Percentiles rank a stretch among this genome's conserved stretches.
These are phyloP conservation scores for Alexandromys fortis DNA, from an alignment of 2,113 vertebrate genomes.

Conservation along the genomic window DNA sequence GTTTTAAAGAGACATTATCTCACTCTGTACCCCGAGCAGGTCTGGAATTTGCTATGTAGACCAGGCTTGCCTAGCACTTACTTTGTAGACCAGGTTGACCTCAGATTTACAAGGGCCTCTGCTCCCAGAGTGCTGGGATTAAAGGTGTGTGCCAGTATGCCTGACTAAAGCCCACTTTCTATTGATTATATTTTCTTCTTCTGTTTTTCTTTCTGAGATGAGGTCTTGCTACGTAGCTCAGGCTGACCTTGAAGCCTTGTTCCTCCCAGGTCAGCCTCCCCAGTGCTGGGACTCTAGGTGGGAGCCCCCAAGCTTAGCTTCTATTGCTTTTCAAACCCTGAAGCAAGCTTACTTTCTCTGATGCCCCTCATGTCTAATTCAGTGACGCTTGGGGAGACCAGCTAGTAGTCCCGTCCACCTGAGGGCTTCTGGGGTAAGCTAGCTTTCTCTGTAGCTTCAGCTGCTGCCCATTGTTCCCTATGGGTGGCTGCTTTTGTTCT, in stretches of 20 bases:
- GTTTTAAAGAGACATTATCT: not conserved
- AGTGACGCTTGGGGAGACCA: not conserved
- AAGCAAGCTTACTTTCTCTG: too few relatives aligned
- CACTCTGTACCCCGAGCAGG: not conserved
- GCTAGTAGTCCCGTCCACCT: accelerated
- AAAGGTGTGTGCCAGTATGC: not conserved
- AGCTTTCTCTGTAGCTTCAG: not conserved
- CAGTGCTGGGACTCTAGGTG: not conserved
- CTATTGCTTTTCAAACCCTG: not conserved
- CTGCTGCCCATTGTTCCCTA: not conserved
- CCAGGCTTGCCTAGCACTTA: not conserved
- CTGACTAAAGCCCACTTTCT: not conserved
- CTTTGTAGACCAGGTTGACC: not conserved
- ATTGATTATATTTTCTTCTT: not conserved
- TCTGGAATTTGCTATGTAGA: not conserved
- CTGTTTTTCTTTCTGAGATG: not conserved
- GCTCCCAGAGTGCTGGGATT: not conserved
- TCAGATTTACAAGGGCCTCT: not conserved
- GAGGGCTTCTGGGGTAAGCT: not conserved
- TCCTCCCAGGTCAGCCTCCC: not conserved
- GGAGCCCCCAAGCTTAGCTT: not conserved
- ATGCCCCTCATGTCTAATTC: not conserved
- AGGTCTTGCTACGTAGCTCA: not conserved
- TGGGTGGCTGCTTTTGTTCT: not conserved
- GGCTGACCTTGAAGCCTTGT: not conserved